Evolutionary conservation across 2,888 invertebrate species (phyloP), one percentile per base, ranked within the genome.

Genomic region (Agriopis aurantiaria): DNA sequence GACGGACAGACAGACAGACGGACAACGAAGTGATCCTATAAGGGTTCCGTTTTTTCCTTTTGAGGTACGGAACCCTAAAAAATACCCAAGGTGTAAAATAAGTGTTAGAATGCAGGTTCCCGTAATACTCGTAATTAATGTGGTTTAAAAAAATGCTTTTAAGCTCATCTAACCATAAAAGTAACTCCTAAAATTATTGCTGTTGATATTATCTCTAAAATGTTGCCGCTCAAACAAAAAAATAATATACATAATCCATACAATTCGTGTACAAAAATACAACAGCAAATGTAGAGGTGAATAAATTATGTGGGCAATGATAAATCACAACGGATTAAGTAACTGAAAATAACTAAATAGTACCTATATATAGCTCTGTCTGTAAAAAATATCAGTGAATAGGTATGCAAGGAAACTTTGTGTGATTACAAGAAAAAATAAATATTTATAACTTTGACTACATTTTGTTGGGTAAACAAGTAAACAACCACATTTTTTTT

Each of bases 201-300:
- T 45, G 51, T 61, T 52, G 69, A 69, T 69, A 10, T 51, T 45
- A 69, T 69, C 69, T 52, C 43, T 43, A 43, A 43, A 61, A 46
- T 63, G 59, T 58, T 58, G 52, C 82, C 82, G 80, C 80, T 81
- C 82, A 85, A 85, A 86, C 80, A 85, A 79, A 81, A n/a, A 84
- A 87, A 86, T 86, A 87, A 81, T 83, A 85, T 82, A 82, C 82
- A 85, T 82, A 84, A 88, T 86, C 82, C 85, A 84, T 80, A 79
- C 81, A 80, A 83, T 82, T 79, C 62, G 57, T 66, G 62, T 58
- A 65, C 46, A 65, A 66, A 72, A 80, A 81, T 76, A 77, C 74
- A 74, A 75, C 71, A 72, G 66, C 60, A 63, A 72, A 72, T 69
- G 76, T 67, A 67, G 65, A 71, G 70, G 75, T 79, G 79, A 80